A percentile compares a stretch with the other conserved stretches of the same genome.
Conservation (phyloP, 2,888 invertebrate species). For the Leptopilina myrica region DNA sequence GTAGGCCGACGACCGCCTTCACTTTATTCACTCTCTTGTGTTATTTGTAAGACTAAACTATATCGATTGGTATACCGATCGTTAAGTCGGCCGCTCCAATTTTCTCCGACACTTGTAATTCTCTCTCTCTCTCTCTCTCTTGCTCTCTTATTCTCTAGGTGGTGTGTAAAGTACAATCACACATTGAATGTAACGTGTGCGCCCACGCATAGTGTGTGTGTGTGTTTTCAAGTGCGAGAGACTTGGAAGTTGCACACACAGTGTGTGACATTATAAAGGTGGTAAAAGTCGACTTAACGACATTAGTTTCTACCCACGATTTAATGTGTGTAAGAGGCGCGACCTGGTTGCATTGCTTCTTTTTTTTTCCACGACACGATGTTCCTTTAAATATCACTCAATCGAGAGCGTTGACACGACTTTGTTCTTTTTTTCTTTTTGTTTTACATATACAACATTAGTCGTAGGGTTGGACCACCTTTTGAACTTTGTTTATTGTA, state of each 20-base stretch:
- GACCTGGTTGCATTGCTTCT: conserved; percentile 48
- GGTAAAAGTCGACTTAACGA: conserved; percentile 51
- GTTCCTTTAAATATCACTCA: conserved; percentile 21
- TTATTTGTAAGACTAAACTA: conserved; percentile 66
- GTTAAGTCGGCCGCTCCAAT: conserved; percentile 59
- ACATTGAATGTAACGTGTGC: conserved; percentile 43
- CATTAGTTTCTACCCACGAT: conserved; percentile 52
- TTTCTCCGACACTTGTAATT: conserved; percentile 54
- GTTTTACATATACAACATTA: too few relatives aligned
- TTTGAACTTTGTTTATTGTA: too few relatives aligned
- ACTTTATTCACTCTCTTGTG: conserved; percentile 42
- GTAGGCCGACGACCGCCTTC: conserved; percentile 46
- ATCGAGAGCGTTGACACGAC: conserved; percentile 16
- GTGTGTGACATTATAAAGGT: conserved; percentile 50
- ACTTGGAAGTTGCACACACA: conserved; percentile 26
- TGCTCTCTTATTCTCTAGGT: conserved; percentile 26
- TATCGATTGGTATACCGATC: conserved; percentile 62
- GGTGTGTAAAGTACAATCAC: conserved; percentile 40
- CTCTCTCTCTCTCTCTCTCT: conserved; percentile 3
- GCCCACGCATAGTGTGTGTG: conserved; percentile 41
- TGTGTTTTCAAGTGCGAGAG: conserved; percentile 37
- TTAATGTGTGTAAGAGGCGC: conserved; percentile 49
- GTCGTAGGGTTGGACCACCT: too few relatives aligned
- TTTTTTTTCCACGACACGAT: conserved; percentile 34
- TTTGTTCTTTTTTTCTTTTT: too few relatives aligned